Base-by-base conservation (phyloP, 2,888 invertebrate species). In the Stomorhina lunata region DNA sequence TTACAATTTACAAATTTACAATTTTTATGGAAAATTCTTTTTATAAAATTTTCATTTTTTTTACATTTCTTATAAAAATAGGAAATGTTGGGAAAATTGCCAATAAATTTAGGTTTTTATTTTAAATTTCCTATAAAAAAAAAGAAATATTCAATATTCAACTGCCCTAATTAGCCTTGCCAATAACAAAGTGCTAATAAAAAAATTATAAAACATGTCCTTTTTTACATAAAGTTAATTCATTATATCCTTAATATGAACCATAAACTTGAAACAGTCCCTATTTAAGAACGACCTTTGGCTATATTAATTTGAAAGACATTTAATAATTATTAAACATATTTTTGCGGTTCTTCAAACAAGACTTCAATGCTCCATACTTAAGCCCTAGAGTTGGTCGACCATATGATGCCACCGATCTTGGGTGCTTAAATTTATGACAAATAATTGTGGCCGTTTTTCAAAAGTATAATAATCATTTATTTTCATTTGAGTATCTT, bases 371-470 rank as follows among this genome's bases (percentile, higher is more conserved):
- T 17, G 59, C 15, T 32, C 59, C 59, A 27, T 37, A 10, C 15
- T 43, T 32, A 40, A 1, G 50, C 43, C 63, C 20, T n/a, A 27
- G 17, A 45, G 32, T 66, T n/a, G n/a, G 50, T 53, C 65, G 34
- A 20, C 40, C 50, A 50, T 34, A 66, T 69, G 65, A 59, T 72
- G 65, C 69, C 69, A 75, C 78, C 75, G 75, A 75, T 82, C 75
- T 78, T 82, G 37, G 73, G 55, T 78, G 50, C 63, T 79, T 75
- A 75, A 75, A 82, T 82, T 82, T 82, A 82, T 78, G 78, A 43
- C 65, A 59, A 53, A 69, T 78, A 82, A 82, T 82, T 82, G 78
- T 75, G 50, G 81, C n/a, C n/a, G n/a, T n/a, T 55, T 71, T 63
- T 79, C 59, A 73, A 72, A 55, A 50, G 43, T 40, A 43, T 57